Conservation (phyloP, 2,797 vertebrate genomes). For the Enteromius fasciolatus region DNA sequence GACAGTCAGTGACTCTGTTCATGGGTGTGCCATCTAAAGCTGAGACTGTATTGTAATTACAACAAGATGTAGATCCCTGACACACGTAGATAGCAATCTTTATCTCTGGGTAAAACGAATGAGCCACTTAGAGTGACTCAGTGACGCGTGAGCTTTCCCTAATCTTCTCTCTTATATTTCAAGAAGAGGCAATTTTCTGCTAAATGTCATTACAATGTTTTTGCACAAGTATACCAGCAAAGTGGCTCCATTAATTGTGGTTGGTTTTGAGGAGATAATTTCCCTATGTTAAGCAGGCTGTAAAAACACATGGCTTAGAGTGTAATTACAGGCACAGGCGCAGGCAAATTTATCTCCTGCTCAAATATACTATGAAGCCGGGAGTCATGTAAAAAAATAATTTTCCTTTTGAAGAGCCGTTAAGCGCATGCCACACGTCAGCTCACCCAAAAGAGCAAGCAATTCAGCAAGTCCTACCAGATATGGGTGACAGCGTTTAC, state of each 20-base stretch:
- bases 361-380: constrained; percentile 69
- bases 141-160: constrained; percentile 65
- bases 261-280: constrained; percentile 83
- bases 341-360: constrained; percentile 77
- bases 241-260: constrained; percentile 83
- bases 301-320: constrained; percentile 79
- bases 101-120: constrained; percentile 42
- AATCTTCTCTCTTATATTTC: constrained; percentile 71
- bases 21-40: not conserved
- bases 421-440: constrained; percentile 64
- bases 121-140: constrained; percentile 57
- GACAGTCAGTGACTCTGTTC: not conserved
- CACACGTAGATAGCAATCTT: constrained; percentile 33
- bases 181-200: constrained; percentile 76
- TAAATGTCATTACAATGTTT: constrained; percentile 78
- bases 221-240: constrained; percentile 71
- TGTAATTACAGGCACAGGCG: constrained; percentile 79
- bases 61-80: constrained; percentile 1
- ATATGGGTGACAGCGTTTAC: constrained; percentile 40
- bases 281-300: constrained; percentile 79
- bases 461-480: constrained; percentile 45
- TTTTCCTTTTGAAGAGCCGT: constrained; percentile 71
- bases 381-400: constrained; percentile 55
- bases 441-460: constrained; percentile 67
- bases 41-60: not conserved